Base-by-base conservation (phyloP, 2,888 invertebrate species). In the Drosophila paranaensis region DNA sequence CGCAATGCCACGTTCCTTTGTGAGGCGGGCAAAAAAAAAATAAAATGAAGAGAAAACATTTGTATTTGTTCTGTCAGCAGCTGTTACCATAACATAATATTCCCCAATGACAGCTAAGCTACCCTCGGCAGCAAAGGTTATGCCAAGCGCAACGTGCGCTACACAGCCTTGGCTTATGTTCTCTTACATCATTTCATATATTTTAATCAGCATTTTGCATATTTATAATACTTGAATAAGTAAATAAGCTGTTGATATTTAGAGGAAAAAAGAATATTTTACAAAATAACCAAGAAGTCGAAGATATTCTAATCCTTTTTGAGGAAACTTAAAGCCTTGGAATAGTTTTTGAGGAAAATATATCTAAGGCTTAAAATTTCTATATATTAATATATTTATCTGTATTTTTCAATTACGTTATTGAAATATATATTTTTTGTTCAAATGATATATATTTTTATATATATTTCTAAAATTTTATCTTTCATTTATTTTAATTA, bases 11-110 rank as follows among this genome's bases (percentile, higher is more conserved):
- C 37, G 37, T 37, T 39, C 9, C 46, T 39, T 37, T 27, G 39
- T 48, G 39, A 30, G 14, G 39, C 14, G 16, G 14, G 39, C 13
- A 30, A 10, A 10, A 33, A 16, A 48, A n/a, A 27, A 5, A 27
- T 27, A 20, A 20, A 20, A 2, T 20, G 2, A 20, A 20, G 20
- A 20, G 0, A 40, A 16, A 16, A 39, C 30, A 16, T 40, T 14
- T 39, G n/a, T 39, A 39, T 39, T 39, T 30, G 37, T 30, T 39
- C 30, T n/a, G 33, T 16, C 39, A 46, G 58, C 57, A 58, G 46
- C 57, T 58, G 46, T 27, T 27, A n/a, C 37, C 37, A 46, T 35
- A 14, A 35, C 30, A 43, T 14, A 40, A 40, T 27, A 54, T 14
- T 39, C 25, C 57, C 37, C 37, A 13, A 25, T 37, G 57, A 16